Evolutionary conservation across 2,797 vertebrate genomes (phyloP).

Genomic region (Onychomys leucogaster): DNA sequence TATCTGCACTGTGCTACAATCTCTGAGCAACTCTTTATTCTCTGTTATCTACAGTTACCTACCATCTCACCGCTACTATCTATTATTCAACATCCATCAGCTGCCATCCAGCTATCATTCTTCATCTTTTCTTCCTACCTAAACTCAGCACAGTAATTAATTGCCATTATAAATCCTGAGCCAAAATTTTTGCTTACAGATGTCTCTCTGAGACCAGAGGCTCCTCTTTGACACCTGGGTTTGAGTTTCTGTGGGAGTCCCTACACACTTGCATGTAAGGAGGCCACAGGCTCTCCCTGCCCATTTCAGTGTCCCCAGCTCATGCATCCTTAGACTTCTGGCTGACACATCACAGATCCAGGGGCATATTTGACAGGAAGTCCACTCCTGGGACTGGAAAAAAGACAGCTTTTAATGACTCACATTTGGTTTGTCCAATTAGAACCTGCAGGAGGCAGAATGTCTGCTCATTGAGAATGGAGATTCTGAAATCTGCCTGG

Average conservation of each 20-base stretch:
- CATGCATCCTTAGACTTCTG: background rate
- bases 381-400: background rate
- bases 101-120: conserved; percentile 60
- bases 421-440: background rate
- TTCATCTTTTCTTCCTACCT: conserved; percentile 54
- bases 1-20: conserved; percentile 56
- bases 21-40: conserved; percentile 71
- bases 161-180: conserved; percentile 56
- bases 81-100: conserved; percentile 34
- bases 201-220: background rate
- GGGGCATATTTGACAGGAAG: background rate
- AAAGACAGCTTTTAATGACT: background rate
- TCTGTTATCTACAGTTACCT: conserved; percentile 61
- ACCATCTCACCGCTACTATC: conserved; percentile 52
- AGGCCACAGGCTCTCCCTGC: background rate
- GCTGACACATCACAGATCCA: background rate
- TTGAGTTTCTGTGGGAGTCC: background rate
- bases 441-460: background rate
- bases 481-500: background rate
- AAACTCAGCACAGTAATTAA: conserved; percentile 70
- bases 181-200: conserved; percentile 35
- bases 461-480: background rate
- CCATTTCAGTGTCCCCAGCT: background rate
- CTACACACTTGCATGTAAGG: background rate
- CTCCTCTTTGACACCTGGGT: background rate